These are phyloP conservation scores for Salvator merianae DNA, from an alignment of 2,113 vertebrate species.

Conservation along the genomic window DNA sequence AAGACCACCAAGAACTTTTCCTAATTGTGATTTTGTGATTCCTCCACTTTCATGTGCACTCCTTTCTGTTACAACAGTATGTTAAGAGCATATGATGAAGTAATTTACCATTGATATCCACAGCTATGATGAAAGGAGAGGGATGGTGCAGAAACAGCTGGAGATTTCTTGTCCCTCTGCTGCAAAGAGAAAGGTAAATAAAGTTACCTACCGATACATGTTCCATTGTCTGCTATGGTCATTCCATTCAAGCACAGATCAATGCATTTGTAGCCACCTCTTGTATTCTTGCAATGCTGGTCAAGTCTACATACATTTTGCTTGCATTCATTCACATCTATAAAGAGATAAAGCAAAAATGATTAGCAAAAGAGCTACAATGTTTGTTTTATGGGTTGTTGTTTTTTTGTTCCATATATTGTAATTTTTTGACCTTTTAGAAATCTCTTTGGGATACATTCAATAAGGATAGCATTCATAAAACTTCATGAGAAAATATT, in stretches of 20 bases:
- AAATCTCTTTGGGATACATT: not conserved
- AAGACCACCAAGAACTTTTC: not conserved
- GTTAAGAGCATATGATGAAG: not conserved
- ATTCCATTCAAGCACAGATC: slow-evolving; percentile 95
- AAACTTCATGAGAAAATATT: not conserved
- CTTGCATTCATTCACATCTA: slow-evolving; percentile 95
- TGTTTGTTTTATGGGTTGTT: not conserved
- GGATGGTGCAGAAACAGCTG: not conserved
- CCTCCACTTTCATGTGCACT: not conserved
- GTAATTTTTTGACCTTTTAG: not conserved
- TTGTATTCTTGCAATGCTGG: slow-evolving; percentile 94
- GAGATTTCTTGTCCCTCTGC: not conserved
- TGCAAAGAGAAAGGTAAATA: not conserved
- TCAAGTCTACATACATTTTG: slow-evolving; percentile 91
- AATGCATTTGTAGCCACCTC: slow-evolving; percentile 93
- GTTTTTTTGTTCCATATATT: not conserved
- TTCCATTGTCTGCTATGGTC: slow-evolving; percentile 89
- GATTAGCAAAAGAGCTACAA: not conserved
- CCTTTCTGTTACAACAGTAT: not conserved
- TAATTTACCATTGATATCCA: not conserved
- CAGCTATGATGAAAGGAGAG: not conserved
- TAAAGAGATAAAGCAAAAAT: slow-evolving; percentile 1
- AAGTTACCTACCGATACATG: slow-evolving; percentile 86
- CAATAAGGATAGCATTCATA: not conserved
- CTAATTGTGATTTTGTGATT: not conserved